These are phyloP conservation scores for Apaloderma vittatum DNA, from an alignment of 2,113 vertebrate species.

Conservation along the genomic window DNA sequence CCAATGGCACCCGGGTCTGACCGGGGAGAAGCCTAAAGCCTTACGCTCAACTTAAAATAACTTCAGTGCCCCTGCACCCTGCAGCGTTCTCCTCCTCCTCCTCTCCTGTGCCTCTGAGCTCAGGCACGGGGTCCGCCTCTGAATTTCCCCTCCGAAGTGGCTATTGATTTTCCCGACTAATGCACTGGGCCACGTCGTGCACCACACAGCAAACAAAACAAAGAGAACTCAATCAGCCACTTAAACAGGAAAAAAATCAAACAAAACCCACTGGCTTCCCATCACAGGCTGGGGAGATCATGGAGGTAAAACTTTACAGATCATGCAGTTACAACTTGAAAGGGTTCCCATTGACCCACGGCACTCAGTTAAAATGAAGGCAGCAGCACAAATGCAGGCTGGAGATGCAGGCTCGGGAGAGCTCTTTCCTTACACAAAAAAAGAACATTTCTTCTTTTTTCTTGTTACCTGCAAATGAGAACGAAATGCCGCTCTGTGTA, in stretches of 20 bases:
- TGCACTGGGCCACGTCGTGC: background rate
- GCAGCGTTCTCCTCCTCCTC: background rate
- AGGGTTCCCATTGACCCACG: background rate
- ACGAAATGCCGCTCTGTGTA: background rate
- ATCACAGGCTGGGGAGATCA: background rate
- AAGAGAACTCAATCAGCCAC: background rate
- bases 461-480: slow-evolving; percentile 21
- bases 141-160: slow-evolving; percentile 3
- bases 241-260: background rate
- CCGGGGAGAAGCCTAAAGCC: background rate
- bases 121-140: background rate
- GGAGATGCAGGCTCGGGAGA: background rate
- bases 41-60: background rate
- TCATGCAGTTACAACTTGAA: background rate
- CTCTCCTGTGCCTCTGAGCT: background rate
- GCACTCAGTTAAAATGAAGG: background rate
- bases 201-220: background rate
- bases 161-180: slow-evolving; percentile 61
- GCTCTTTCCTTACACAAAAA: background rate
- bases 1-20: background rate
- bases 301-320: no score
- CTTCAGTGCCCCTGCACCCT: no score
- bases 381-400: background rate
- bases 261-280: background rate
- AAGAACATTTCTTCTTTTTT: background rate